Conservation (phyloP, 2,113 vertebrate species). For the Paramormyrops kingsleyae region DNA sequence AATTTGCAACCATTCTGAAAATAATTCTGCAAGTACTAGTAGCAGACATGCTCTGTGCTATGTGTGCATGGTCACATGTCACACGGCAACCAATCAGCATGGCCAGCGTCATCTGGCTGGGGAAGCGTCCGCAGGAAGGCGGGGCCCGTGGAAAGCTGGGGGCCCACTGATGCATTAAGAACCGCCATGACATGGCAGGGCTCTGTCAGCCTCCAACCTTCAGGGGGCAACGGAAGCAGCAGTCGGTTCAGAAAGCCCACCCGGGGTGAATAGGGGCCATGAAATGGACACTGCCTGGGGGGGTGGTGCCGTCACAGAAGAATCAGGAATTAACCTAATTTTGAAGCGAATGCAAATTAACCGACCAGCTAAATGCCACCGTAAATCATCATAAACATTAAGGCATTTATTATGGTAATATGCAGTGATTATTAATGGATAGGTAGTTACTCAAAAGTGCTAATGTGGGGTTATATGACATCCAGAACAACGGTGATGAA, state of each 20-base stretch:
- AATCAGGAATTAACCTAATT: background rate
- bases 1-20: background rate
- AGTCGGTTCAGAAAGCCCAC: background rate
- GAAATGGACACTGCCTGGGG: background rate
- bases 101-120: background rate
- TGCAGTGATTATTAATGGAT: background rate
- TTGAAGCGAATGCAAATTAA: background rate
- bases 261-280: background rate
- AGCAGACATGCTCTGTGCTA: background rate
- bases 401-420: background rate
- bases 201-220: background rate
- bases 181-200: background rate
- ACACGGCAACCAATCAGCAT: background rate
- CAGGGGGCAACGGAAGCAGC: background rate
- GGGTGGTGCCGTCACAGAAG: background rate
- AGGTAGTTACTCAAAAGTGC: background rate
- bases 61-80: background rate
- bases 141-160: background rate
- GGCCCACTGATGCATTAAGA: background rate
- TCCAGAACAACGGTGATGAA: background rate
- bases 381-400: background rate
- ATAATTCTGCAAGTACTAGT: background rate
- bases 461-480: background rate
- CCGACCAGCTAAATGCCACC: background rate
- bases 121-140: background rate